Conservation (phyloP, 2,888 invertebrate genomes). For the Hemaris fuciformis region DNA sequence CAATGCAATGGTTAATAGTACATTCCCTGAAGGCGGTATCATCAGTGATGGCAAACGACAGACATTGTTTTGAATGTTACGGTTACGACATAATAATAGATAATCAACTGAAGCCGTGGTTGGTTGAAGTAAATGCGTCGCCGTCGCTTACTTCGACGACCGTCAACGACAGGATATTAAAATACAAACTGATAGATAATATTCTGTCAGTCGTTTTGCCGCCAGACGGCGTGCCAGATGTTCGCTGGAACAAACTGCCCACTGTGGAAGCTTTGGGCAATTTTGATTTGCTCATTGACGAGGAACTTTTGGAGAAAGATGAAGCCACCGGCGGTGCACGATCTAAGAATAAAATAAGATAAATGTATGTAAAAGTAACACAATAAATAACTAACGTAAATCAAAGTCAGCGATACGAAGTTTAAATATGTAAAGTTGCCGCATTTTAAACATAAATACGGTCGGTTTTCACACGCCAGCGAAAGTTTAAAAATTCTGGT, state of each 20-base stretch:
- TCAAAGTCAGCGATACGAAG: not conserved
- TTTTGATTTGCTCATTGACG: slow-evolving; percentile 92
- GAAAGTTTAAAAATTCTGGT: not conserved
- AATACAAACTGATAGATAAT: slow-evolving; percentile 96
- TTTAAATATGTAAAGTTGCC: not conserved
- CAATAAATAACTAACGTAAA: not conserved
- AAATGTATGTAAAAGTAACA: not conserved
- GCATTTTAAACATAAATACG: slow-evolving; percentile 4
- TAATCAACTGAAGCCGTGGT: slow-evolving; percentile 95
- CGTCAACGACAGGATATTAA: slow-evolving; percentile 95
- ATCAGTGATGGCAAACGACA: slow-evolving; percentile 95
- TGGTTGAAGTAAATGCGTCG: slow-evolving; percentile 97
- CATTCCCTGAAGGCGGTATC: slow-evolving; percentile 96
- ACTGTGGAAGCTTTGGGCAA: slow-evolving; percentile 88
- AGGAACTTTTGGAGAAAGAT: slow-evolving; percentile 87
- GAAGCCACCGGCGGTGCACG: slow-evolving; percentile 57
- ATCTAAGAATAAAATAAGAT: slow-evolving; percentile 45
- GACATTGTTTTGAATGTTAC: slow-evolving; percentile 96
- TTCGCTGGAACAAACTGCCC: slow-evolving; percentile 93
- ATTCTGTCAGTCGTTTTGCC: slow-evolving; percentile 95
- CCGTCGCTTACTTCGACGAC: slow-evolving; percentile 97
- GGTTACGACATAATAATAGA: slow-evolving; percentile 98
- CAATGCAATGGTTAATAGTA: slow-evolving; percentile 94
- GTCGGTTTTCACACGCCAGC: slow-evolving; percentile 1
- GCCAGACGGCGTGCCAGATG: slow-evolving; percentile 93